Base-by-base conservation (phyloP, 2,797 vertebrate genomes). In the Ara ararauna region DNA sequence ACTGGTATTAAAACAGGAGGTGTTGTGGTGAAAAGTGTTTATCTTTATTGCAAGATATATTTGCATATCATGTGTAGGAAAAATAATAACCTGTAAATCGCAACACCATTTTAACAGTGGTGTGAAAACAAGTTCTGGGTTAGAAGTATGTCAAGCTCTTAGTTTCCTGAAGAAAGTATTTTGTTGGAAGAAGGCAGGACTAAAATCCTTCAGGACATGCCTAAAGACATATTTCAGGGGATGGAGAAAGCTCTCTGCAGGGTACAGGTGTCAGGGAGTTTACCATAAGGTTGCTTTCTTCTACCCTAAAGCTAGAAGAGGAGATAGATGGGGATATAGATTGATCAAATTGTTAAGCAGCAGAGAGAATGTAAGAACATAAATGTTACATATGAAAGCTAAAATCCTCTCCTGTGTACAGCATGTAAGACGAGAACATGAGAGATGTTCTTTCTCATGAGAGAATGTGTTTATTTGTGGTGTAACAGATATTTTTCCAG, bases 51-150 rank as follows among this genome's bases (percentile, higher is more conserved):
- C 21, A 87, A 72, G 60, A 56, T 74, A 42, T 38, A 79, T 85
- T 87, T 93, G 48, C 30, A 83, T 92, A 92, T 76, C 15, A 61
- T 47, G 18, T 73, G 38, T 56, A 85, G 44, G 36, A 83, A 89
- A 91, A 89, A 80, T 26, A 91, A 88, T 81, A 81, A 89, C 29
- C 40, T 83, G n/a, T 24, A 82, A 93, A 92, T 56, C 74, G 78
- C 67, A 85, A 67, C 47, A 73, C 27, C 24, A 34, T 80, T 92
- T 60, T 73, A 82, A 74, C 30, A 61, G 17, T 21, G 15, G 3
- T 85, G 61, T 89, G 53, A 56, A 93, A 90, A 71, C 13, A 82
- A 82, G 32, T 27, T 15, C 21, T 10, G 15, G 14, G 15, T 82
- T 90, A 94, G 30, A 87, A 89, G 32, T 24, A 50, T 36, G n/a